A percentile compares a stretch with the other conserved stretches of the same genome.
Evolutionary conservation across 2,113 vertebrate genomes (phyloP).

Genomic region (Macrotis lagotis): DNA sequence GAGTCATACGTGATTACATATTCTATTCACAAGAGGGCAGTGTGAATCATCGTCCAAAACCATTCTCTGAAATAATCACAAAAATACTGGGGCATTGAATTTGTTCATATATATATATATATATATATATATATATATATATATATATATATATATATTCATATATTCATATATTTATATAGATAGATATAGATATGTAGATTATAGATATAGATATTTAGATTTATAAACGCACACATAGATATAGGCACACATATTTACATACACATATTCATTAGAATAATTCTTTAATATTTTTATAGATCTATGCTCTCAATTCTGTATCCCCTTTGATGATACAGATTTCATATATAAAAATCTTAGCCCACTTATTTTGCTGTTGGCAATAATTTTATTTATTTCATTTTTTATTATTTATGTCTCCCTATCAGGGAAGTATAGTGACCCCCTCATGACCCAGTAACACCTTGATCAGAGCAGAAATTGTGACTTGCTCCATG

Average conservation of each 20-base stretch:
- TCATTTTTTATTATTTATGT: not conserved
- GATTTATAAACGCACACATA: no score
- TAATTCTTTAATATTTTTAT: not conserved
- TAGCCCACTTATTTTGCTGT: not conserved
- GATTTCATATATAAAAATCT: not conserved
- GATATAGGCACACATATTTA: no score
- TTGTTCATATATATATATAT: not conserved
- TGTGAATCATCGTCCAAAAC: not conserved
- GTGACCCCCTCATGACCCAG: not conserved
- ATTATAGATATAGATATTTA: no score
- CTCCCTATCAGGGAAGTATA: not conserved
- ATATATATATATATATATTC: no score
- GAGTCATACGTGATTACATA: not conserved
- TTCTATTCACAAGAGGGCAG: constrained; percentile 3
- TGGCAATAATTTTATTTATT: not conserved
- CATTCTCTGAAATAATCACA: no score
- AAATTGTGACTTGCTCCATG: not conserved
- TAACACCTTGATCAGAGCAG: not conserved
- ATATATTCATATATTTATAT: no score
- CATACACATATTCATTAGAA: not conserved
- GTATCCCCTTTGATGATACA: not conserved
- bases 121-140: not conserved
- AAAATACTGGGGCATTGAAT: not conserved
- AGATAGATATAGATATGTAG: no score
- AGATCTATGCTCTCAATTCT: not conserved